These are phyloP conservation scores for Heliothis virescens DNA, from an alignment of 1,140 invertebrate species.

Conservation along the genomic window DNA sequence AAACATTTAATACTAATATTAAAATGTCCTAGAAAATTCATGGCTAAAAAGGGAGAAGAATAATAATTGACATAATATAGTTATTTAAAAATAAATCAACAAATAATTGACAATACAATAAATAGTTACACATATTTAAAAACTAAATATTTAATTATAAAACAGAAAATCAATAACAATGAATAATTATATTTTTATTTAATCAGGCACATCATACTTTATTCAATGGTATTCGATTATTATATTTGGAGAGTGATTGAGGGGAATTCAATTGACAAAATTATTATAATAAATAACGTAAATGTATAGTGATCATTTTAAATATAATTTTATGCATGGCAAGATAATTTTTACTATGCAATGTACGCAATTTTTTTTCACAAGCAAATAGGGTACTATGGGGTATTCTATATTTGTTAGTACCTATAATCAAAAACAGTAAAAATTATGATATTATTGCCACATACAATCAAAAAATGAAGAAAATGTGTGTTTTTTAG, in stretches of 20 bases:
- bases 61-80: conserved; percentile 24
- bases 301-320: background rate
- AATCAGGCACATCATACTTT: conserved; percentile 52
- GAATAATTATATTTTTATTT: conserved; percentile 50
- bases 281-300: background rate
- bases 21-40: conserved; percentile 30
- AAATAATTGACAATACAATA: conserved; percentile 37
- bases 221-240: conserved; percentile 50
- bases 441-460: too few relatives aligned
- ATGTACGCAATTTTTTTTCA: too few relatives aligned
- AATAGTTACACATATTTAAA: conserved; percentile 39
- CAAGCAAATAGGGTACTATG: background rate
- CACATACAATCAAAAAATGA: too few relatives aligned
- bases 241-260: conserved; percentile 35
- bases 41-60: conserved; percentile 17
- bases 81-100: conserved; percentile 41
- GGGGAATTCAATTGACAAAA: background rate
- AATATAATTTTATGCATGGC: background rate
- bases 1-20: conserved; percentile 10
- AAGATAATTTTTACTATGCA: too few relatives aligned
- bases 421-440: too few relatives aligned
- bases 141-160: conserved; percentile 19
- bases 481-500: too few relatives aligned
- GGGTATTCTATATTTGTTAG: too few relatives aligned
- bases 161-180: conserved; percentile 49